Percentiles rank a stretch among this genome's conserved stretches.
Conservation (phyloP, 2,113 vertebrate species). For the Daubentonia madagascariensis region DNA sequence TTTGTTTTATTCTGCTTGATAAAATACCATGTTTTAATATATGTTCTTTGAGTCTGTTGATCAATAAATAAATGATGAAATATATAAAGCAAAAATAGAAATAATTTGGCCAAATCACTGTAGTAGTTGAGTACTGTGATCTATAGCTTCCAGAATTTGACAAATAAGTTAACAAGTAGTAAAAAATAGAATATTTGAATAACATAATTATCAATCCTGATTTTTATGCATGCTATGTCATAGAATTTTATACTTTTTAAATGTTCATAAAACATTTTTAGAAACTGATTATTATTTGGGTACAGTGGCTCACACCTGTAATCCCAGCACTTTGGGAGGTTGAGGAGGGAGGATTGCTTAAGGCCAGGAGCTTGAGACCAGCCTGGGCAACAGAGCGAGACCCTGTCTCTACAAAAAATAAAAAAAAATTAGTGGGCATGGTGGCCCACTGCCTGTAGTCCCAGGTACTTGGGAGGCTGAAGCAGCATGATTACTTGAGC, state of each 20-base stretch:
- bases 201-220: not conserved
- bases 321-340: no score
- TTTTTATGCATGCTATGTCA: not conserved
- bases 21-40: not conserved
- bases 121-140: not conserved
- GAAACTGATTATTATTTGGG: not conserved
- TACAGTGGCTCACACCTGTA: no score
- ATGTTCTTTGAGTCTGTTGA: not conserved
- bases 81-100: constrained; percentile 23
- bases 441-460: no score
- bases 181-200: not conserved
- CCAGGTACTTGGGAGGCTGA: no score
- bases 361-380: no score
- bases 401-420: no score
- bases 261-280: not conserved
- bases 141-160: constrained; percentile 30
- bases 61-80: constrained; percentile 20
- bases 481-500: no score
- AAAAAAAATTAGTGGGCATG: no score
- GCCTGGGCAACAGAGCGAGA: no score
- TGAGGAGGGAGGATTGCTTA: no score
- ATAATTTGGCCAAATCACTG: constrained; percentile 8
- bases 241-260: not conserved
- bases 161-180: not conserved
- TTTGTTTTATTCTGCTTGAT: not conserved